Conservation (phyloP, 2,113 vertebrate genomes). For the Nansenia antarctica region DNA sequence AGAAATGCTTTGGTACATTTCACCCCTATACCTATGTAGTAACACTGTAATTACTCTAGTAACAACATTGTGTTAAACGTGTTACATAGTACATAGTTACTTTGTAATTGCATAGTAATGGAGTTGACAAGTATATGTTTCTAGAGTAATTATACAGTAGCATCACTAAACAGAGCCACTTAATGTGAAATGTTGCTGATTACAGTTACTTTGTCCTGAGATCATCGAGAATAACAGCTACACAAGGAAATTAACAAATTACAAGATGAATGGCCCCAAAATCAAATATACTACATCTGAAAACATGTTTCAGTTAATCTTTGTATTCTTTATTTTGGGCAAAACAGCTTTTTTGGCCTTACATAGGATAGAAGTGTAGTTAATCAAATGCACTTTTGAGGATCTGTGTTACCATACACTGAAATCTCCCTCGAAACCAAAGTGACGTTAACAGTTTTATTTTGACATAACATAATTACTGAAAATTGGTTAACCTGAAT, state of each 20-base stretch:
- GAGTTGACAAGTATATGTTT: no score
- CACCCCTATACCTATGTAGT: no score
- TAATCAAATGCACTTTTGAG: conserved; percentile 50
- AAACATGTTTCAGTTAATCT: neutral
- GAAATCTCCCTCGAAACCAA: conserved; percentile 49
- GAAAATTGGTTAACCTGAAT: neutral
- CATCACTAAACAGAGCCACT: no score
- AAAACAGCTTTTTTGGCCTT: neutral
- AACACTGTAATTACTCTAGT: no score
- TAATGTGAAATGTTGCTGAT: no score
- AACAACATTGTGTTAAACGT: no score
- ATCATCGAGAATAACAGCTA: neutral
- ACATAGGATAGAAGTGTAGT: conserved; percentile 19
- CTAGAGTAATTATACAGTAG: no score
- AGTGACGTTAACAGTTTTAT: conserved; percentile 39
- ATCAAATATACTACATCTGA: neutral
- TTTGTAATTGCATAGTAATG: no score
- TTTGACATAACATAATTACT: conserved; percentile 51
- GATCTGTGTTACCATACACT: conserved; percentile 33
- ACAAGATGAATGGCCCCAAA: neutral
- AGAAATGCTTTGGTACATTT: neutral
- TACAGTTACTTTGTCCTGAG: no score
- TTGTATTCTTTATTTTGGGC: neutral
- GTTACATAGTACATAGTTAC: no score
- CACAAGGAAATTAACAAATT: neutral